phyloP scores from a whole-genome alignment of 2,113 vertebrate genomes.

The Neofelis nebulosa region DNA sequence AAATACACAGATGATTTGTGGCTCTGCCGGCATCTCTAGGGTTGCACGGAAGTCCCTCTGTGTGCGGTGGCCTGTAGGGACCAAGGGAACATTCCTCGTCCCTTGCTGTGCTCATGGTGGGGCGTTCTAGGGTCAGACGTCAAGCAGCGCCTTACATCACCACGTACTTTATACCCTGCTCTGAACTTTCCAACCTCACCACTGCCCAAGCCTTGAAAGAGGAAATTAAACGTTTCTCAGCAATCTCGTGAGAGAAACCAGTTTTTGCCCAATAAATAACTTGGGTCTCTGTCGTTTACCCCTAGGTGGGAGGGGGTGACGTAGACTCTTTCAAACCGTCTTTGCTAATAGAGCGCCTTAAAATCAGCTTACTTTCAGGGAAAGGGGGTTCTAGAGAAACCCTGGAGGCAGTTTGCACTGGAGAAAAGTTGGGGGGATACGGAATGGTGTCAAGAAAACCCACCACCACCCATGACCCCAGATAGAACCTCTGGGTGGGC shows the following conservation, averaged over 20 bases:
- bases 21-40: background rate
- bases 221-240: background rate
- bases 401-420: background rate
- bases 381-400: background rate
- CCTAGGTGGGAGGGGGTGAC: too few species aligned
- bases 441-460: background rate
- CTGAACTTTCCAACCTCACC: background rate
- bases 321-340: background rate
- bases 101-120: accelerated
- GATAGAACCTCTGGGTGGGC: background rate
- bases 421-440: background rate
- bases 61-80: accelerated
- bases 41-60: background rate
- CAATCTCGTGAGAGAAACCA: background rate
- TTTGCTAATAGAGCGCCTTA: background rate
- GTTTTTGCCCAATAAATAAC: background rate
- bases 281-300: background rate
- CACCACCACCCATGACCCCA: accelerated
- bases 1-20: background rate
- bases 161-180: background rate
- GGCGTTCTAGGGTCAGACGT: accelerated
- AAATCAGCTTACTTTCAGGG: background rate
- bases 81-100: background rate
- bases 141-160: background rate
- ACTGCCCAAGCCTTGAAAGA: background rate